Base-by-base conservation (phyloP, 2,113 vertebrate genomes). In the Austrofundulus limnaeus region DNA sequence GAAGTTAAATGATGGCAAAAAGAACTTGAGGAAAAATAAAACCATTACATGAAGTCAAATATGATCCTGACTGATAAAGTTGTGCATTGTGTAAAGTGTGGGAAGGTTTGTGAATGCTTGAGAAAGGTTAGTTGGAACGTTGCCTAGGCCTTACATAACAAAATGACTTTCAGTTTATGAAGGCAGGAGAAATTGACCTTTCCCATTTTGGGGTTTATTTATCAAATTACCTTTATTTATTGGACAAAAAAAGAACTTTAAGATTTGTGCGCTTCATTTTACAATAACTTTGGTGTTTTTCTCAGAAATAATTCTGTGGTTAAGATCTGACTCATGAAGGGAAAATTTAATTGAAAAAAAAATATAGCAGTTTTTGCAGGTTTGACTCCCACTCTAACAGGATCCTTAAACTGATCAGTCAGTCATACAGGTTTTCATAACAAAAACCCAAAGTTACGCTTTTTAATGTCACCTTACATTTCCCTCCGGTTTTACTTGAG, bases 91-190 rank as follows among this genome's bases (percentile, higher is more conserved):
- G 2, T 20, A 63, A 21, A 20, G 62, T 68, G 37, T 80, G 59
- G 2, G 6, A 48, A 53, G 13, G 58, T 23, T 70, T 72, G 34
- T 80, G 53, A 75, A 72, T 68, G 46, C 39, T 73, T 85, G 80
- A 85, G 69, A 34, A 51, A 38, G 1, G 11, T 37, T 6, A 70
- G 75, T 60, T 86, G 75, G 73, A 86, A 66, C 70, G 66, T 52
- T 69, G 59, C 56, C 37, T 28, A 7, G 17, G 14, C 19, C 13
- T 89, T 87, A 86, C 62, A 76, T 85, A 80, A 90, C 64, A 62
- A 42, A 59, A 50, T 73, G 66, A 45, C 66, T 68, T 70, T 75
- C 55, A 15, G 28, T 62, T 25, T 45, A 38, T 52, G 60, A 34
- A 31, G 51, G 45, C 48, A 60, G 34, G 43, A 13, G 24, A 13